phyloP scores from a whole-genome alignment of 2,113 vertebrate species.

The Pelobates fuscus region DNA sequence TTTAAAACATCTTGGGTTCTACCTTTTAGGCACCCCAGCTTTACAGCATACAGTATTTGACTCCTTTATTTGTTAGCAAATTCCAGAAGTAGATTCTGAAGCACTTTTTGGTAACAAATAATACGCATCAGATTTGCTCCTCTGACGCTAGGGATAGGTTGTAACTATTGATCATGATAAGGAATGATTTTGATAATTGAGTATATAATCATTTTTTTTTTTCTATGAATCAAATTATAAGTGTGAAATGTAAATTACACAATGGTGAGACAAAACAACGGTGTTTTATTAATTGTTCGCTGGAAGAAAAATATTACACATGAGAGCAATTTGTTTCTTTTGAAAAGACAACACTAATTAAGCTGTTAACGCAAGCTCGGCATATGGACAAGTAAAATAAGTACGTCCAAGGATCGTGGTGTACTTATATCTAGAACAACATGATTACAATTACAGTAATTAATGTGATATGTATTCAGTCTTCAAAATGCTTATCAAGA shows the following conservation, averaged over 20 bases:
- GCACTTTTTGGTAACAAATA: no score
- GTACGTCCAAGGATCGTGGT: background rate
- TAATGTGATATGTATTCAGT: no score
- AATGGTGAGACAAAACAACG: background rate
- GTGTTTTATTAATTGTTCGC: background rate
- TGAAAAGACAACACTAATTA: constrained; percentile 12
- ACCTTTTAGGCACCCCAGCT: no score
- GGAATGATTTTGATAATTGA: background rate
- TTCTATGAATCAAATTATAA: background rate
- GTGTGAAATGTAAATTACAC: background rate
- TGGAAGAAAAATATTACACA: constrained; percentile 1
- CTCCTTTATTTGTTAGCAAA: no score
- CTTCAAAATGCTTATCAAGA: no score
- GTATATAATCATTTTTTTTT: no score
- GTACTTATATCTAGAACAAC: background rate
- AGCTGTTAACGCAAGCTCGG: constrained; percentile 14
- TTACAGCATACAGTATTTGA: no score
- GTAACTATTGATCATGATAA: background rate
- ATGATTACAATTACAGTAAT: background rate
- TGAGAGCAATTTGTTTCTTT: constrained; percentile 1
- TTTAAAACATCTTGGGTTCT: no score
- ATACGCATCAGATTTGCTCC: no score
- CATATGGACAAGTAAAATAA: background rate
- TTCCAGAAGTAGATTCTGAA: no score
- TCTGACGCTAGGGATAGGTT: background rate